Evolutionary conservation across 2,888 invertebrate genomes (phyloP).

Genomic region (Sisyra terminalis): DNA sequence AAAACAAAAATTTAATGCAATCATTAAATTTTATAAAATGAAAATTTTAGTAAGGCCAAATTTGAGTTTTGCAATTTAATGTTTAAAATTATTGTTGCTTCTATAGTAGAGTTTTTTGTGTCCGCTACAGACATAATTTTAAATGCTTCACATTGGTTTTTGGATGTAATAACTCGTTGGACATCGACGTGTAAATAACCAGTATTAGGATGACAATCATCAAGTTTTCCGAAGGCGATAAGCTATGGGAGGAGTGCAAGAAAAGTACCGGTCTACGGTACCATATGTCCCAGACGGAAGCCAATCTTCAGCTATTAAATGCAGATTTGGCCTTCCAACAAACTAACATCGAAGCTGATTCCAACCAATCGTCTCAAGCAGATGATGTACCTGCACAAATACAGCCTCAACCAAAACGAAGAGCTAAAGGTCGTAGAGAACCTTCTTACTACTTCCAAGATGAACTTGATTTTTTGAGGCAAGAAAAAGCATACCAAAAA

Average conservation of each 20-base stretch:
- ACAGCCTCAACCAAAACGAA: not conserved
- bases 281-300: not conserved
- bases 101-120: no score
- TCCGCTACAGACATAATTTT: no score
- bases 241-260: not conserved
- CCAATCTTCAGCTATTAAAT: not conserved
- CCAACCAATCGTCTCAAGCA: not conserved
- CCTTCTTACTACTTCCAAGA: not conserved
- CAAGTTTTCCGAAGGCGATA: not conserved
- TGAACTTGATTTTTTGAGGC: not conserved
- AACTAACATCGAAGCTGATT: not conserved
- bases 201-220: no score
- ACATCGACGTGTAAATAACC: no score
- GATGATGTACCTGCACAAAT: not conserved
- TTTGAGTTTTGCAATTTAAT: no score
- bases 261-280: not conserved
- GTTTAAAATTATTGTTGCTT: no score
- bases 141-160: no score
- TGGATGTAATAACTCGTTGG: no score
- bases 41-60: not conserved
- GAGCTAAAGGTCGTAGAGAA: not conserved
- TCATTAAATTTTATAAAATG: not conserved
- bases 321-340: not conserved
- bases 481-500: conserved; percentile 1
- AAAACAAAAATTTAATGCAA: conserved; percentile 2